Conservation (phyloP, 2,113 vertebrate genomes). For the Odocoileus hemionus region DNA sequence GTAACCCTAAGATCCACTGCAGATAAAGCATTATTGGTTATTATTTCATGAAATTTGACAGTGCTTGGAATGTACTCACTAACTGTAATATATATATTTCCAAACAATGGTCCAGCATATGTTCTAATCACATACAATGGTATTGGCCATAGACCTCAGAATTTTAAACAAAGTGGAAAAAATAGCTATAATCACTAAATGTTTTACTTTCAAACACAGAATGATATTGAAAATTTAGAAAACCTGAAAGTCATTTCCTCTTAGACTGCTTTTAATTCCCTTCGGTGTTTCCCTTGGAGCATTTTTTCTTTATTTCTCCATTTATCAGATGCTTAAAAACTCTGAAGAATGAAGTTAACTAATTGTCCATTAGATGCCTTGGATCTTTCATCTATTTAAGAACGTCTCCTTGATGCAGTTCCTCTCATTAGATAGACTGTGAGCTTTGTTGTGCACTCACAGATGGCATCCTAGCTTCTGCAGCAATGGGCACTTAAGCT, state of each 20-base stretch:
- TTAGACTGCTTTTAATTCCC: background rate
- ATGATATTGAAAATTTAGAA: background rate
- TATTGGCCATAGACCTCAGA: background rate
- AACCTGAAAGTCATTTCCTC: background rate
- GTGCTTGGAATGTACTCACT: background rate
- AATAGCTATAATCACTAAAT: background rate
- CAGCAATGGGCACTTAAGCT: slow-evolving; percentile 73
- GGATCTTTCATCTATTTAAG: slow-evolving; percentile 66
- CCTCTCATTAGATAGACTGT: slow-evolving; percentile 54
- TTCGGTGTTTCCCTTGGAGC: background rate
- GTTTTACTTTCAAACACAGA: background rate
- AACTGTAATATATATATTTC: background rate
- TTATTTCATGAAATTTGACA: background rate
- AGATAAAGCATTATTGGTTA: background rate
- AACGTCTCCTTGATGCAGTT: slow-evolving; percentile 51
- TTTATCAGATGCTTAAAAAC: slow-evolving; percentile 72
- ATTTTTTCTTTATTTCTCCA: slow-evolving; percentile 30
- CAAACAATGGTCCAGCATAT: background rate
- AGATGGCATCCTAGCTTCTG: slow-evolving; percentile 60
- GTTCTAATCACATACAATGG: background rate
- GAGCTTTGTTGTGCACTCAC: slow-evolving; percentile 6
- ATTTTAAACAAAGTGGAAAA: background rate
- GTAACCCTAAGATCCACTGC: background rate
- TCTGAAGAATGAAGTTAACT: slow-evolving; percentile 64
- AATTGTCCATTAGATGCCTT: slow-evolving; percentile 69